These are phyloP conservation scores for Anthopleura sola DNA, from an alignment of 64 coral and sea anemone species.

Conservation along the genomic window DNA sequence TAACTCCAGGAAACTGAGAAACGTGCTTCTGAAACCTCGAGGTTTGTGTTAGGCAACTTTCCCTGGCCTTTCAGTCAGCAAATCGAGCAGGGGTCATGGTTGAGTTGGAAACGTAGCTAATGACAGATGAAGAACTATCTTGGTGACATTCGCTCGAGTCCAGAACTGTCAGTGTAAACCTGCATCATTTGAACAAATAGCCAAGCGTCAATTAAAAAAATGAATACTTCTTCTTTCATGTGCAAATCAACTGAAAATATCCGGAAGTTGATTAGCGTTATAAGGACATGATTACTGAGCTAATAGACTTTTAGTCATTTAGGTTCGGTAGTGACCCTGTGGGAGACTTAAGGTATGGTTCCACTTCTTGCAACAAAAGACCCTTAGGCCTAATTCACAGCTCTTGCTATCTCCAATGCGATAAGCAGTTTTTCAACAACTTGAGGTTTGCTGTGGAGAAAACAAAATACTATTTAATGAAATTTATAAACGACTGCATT, in stretches of 20 bases:
- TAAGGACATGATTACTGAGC: conserved; percentile 6
- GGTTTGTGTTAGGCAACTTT: background rate
- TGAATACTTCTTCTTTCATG: conserved; percentile 10
- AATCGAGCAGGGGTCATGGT: background rate
- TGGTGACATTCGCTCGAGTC: background rate
- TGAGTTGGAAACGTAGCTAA: background rate
- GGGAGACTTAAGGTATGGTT: background rate
- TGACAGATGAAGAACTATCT: background rate
- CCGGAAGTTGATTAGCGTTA: conserved; percentile 12
- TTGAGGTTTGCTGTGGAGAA: background rate
- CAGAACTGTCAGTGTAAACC: background rate
- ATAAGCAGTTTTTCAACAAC: background rate
- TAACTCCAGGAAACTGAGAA: background rate
- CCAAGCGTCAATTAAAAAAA: background rate
- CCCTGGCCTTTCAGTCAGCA: background rate
- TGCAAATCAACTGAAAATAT: conserved; percentile 7
- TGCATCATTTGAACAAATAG: conserved; percentile 15
- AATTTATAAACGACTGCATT: background rate
- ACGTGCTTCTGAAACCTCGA: background rate
- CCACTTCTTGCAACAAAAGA: background rate
- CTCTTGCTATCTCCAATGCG: background rate
- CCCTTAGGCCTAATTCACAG: background rate
- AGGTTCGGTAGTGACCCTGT: conserved; percentile 2
- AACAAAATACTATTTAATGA: background rate
- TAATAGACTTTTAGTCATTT: conserved; percentile 1